phyloP scores from a whole-genome alignment of 2,888 invertebrate genomes.

The Brachyptera risi region DNA sequence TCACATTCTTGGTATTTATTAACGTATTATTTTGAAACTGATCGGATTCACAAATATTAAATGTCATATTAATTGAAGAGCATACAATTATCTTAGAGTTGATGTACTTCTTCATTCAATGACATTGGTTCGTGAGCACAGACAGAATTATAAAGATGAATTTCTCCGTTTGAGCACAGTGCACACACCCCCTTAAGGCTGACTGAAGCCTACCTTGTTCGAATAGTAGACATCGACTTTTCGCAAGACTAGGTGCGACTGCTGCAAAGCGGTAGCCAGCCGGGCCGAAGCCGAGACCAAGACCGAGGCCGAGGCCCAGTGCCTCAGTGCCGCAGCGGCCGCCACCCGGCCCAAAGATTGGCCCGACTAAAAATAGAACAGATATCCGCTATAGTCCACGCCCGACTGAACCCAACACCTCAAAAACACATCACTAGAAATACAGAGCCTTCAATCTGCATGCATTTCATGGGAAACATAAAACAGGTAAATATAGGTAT shows the following conservation, averaged over 20 bases:
- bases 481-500: neutral
- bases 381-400: neutral
- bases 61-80: too few relatives aligned
- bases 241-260: constrained; percentile 48
- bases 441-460: neutral
- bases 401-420: neutral
- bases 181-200: too few relatives aligned
- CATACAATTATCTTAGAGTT: too few relatives aligned
- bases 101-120: too few relatives aligned
- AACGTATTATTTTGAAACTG: too few relatives aligned
- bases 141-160: too few relatives aligned
- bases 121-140: too few relatives aligned
- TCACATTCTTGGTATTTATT: too few relatives aligned
- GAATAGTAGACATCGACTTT: constrained; percentile 48
- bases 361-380: constrained; percentile 46
- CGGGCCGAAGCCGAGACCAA: constrained; percentile 43
- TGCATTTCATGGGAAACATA: neutral
- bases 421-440: neutral
- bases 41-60: too few relatives aligned
- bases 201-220: constrained; percentile 48
- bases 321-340: constrained; percentile 49
- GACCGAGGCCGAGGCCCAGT: constrained; percentile 47
- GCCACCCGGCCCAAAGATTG: constrained; percentile 38
- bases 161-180: too few relatives aligned
- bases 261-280: constrained; percentile 48